Conservation (phyloP, 2,113 vertebrate genomes). For the Oriolus oriolus region DNA sequence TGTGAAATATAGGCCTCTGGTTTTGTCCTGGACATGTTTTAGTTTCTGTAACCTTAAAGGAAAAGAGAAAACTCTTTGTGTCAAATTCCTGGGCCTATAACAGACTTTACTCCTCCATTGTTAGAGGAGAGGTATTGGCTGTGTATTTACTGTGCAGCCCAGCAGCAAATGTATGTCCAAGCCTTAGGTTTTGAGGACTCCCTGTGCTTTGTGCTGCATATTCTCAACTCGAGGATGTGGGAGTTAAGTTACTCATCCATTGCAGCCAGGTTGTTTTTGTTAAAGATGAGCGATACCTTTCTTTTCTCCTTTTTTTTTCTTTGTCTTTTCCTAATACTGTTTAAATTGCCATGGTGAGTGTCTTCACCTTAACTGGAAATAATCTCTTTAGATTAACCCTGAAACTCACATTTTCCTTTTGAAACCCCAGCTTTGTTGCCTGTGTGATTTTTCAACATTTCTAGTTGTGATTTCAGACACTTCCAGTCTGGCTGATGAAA, state of each 20-base stretch:
- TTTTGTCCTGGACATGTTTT: neutral
- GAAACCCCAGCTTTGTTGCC: neutral
- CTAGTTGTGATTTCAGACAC: neutral
- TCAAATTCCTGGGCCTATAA: neutral
- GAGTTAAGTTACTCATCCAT: slow-evolving; percentile 3
- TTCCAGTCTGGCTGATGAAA: neutral
- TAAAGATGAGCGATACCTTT: neutral
- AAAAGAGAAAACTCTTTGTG: neutral
- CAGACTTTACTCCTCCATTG: neutral
- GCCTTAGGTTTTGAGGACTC: slow-evolving; percentile 2
- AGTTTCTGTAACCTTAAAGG: neutral
- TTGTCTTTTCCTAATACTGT: neutral
- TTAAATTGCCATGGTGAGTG: neutral
- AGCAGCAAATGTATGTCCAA: neutral
- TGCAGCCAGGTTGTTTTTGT: neutral
- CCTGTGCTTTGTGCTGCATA: neutral
- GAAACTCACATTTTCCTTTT: neutral
- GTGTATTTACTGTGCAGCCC: neutral
- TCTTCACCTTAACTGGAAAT: neutral
- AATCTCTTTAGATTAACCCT: neutral
- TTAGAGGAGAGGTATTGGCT: neutral
- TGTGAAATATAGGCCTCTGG: neutral
- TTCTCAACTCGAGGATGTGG: neutral
- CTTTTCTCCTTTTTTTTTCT: neutral
- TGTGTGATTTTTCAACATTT: neutral